phyloP scores from a whole-genome alignment of 2,888 invertebrate species.

The Drosophila incognita region DNA sequence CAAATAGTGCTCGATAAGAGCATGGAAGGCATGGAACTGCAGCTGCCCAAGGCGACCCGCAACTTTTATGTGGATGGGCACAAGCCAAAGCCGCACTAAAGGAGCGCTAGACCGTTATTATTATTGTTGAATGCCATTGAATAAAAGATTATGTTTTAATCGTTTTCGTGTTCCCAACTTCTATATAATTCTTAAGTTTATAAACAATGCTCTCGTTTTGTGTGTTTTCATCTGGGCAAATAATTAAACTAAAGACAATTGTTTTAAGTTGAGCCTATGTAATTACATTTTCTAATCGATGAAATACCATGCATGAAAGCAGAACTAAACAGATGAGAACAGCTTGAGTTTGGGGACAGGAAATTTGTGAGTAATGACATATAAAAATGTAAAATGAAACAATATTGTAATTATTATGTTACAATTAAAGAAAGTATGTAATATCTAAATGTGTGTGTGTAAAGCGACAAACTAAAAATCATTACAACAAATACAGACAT shows the following conservation, averaged over 20 bases:
- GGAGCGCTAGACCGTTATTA: not conserved
- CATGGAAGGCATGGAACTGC: slow-evolving; percentile 93
- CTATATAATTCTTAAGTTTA: slow-evolving; percentile 61
- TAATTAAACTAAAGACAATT: slow-evolving; percentile 73
- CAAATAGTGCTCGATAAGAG: slow-evolving; percentile 95
- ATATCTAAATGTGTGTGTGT: slow-evolving; percentile 53
- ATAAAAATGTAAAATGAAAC: slow-evolving; percentile 51
- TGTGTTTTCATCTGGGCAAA: slow-evolving; percentile 48
- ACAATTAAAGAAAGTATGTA: slow-evolving; percentile 65
- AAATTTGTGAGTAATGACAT: slow-evolving; percentile 28
- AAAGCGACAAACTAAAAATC: slow-evolving; percentile 64
- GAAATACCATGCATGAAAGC: slow-evolving; percentile 47
- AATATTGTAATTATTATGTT: slow-evolving; percentile 70
- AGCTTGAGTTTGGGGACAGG: slow-evolving; percentile 16
- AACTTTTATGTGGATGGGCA: slow-evolving; percentile 99
- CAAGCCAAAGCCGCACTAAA: slow-evolving; percentile 95
- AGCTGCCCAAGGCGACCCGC: slow-evolving; percentile 94
- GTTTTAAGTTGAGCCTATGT: slow-evolving; percentile 71
- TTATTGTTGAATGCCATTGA: slow-evolving; percentile 35
- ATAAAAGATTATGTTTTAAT: slow-evolving; percentile 43
- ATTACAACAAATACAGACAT: slow-evolving; percentile 40
- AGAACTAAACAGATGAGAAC: slow-evolving; percentile 46
- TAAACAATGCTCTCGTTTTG: slow-evolving; percentile 65
- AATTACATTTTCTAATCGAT: slow-evolving; percentile 72
- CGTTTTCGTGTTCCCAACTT: slow-evolving; percentile 61